Conservation (phyloP, 2,113 vertebrate genomes). For the Sardina pilchardus region DNA sequence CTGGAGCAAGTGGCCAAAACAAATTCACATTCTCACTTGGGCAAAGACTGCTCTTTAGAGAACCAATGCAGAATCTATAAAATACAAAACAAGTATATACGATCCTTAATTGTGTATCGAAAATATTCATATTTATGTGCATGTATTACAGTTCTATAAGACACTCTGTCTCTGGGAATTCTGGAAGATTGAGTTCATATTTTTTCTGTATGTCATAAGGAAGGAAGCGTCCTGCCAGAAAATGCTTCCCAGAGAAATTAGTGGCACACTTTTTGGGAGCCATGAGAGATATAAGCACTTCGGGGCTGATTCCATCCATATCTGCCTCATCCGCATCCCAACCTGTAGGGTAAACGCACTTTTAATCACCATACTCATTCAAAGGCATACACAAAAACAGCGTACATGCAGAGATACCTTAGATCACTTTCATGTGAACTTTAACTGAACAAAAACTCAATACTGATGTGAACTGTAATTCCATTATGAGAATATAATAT, state of each 20-base stretch:
- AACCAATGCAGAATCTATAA: slow-evolving; percentile 67
- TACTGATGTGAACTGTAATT: background rate
- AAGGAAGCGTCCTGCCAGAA: slow-evolving; percentile 89
- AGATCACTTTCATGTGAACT: no score
- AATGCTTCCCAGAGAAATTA: slow-evolving; percentile 88
- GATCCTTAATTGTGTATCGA: slow-evolving; percentile 42
- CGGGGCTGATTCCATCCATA: slow-evolving; percentile 82
- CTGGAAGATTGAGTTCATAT: slow-evolving; percentile 85
- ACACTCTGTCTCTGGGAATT: slow-evolving; percentile 86
- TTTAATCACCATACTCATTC: background rate
- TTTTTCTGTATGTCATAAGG: slow-evolving; percentile 93
- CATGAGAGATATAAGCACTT: slow-evolving; percentile 86
- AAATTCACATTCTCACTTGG: slow-evolving; percentile 45
- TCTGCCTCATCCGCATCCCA: slow-evolving; percentile 80
- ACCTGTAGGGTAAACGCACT: slow-evolving; percentile 64
- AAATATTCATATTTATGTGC: slow-evolving; percentile 46
- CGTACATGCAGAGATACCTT: background rate
- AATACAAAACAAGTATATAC: slow-evolving; percentile 69
- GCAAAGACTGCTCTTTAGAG: slow-evolving; percentile 57
- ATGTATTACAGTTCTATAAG: slow-evolving; percentile 80
- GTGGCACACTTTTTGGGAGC: slow-evolving; percentile 86
- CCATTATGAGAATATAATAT: background rate
- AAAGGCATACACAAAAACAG: background rate
- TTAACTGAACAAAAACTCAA: no score
- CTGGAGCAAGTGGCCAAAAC: slow-evolving; percentile 26